Evolutionary conservation across 2,888 invertebrate species (phyloP).

Genomic region (Hymenopus coronatus): DNA sequence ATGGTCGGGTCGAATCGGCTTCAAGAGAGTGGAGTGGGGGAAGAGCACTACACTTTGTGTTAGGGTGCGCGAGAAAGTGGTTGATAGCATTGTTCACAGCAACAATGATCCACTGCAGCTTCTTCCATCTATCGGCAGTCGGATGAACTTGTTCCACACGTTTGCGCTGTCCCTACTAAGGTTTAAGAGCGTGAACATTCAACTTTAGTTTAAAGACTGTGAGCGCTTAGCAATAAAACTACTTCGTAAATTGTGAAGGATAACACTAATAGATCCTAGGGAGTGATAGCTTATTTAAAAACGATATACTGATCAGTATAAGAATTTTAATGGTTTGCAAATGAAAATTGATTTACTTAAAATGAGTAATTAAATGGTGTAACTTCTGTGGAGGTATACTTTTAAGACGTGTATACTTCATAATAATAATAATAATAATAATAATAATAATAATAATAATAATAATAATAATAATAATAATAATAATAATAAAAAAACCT

Average conservation of each 20-base stretch:
- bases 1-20: neutral
- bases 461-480: too few relatives aligned
- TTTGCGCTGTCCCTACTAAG: neutral
- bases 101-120: neutral
- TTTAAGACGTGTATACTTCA: too few relatives aligned
- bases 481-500: too few relatives aligned
- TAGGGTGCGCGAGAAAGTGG: neutral
- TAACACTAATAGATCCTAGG: too few relatives aligned
- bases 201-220: neutral
- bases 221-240: neutral
- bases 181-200: neutral
- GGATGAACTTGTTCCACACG: neutral
- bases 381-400: too few relatives aligned
- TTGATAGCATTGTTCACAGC: neutral
- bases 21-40: neutral
- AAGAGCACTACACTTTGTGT: neutral
- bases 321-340: too few relatives aligned
- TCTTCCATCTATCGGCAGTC: neutral
- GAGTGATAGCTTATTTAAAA: too few relatives aligned
- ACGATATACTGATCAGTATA: too few relatives aligned
- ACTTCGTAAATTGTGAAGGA: neutral
- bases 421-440: too few relatives aligned
- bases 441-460: too few relatives aligned
- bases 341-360: too few relatives aligned
- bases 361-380: too few relatives aligned